Evolutionary conservation across 2,797 vertebrate species (phyloP).

Genomic region (Sphenodon punctatus): DNA sequence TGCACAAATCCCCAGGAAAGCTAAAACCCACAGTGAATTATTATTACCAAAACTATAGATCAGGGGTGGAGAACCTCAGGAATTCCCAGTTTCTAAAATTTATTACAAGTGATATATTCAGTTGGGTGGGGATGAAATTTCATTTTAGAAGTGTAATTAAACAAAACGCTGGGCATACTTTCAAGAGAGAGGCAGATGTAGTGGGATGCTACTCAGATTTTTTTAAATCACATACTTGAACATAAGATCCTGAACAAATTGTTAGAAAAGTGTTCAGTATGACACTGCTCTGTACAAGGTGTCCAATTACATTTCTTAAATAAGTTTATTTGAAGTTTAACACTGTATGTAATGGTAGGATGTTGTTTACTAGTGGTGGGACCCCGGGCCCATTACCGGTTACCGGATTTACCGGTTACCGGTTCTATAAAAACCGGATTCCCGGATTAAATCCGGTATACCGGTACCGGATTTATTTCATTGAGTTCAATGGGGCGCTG

Average conservation of each 20-base stretch:
- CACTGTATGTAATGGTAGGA: background rate
- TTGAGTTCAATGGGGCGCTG: too few relatives aligned
- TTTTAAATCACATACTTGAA: background rate
- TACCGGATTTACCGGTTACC: too few relatives aligned
- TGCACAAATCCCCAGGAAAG: too few relatives aligned
- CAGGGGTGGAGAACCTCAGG: too few relatives aligned
- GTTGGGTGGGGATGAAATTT: background rate
- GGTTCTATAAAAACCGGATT: too few relatives aligned
- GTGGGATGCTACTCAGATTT: background rate
- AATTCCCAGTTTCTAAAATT: constrained; percentile 33
- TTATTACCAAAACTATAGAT: background rate
- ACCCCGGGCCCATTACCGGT: too few relatives aligned
- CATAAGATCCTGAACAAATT: background rate
- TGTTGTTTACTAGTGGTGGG: too few relatives aligned
- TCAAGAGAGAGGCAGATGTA: background rate
- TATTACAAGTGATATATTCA: constrained; percentile 2
- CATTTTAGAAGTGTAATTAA: constrained; percentile 17
- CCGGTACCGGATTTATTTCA: too few relatives aligned
- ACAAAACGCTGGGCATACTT: background rate
- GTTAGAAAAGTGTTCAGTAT: background rate
- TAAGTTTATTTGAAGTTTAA: background rate
- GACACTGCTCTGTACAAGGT: background rate
- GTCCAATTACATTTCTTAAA: background rate
- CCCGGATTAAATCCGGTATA: too few relatives aligned
- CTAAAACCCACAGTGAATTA: background rate